Conservation (phyloP, 2,113 vertebrate species). For the Myanophis thanlyinensis region DNA sequence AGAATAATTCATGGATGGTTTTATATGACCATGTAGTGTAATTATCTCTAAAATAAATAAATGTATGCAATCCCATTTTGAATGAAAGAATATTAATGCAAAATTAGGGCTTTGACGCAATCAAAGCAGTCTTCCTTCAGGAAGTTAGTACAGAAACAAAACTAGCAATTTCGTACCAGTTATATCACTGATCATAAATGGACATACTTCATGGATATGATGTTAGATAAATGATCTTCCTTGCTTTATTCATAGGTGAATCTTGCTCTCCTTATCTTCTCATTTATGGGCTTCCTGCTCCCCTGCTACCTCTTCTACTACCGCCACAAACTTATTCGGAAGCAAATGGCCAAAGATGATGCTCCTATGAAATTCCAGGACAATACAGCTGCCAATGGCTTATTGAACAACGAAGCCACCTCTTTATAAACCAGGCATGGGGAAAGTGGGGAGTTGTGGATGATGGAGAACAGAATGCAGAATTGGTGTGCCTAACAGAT, state of each 20-base stretch:
- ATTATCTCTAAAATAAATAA: background rate
- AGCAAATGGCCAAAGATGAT: slow-evolving; percentile 52
- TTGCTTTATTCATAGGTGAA: slow-evolving; percentile 41
- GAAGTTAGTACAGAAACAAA: background rate
- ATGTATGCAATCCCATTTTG: background rate
- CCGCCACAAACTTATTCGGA: slow-evolving; percentile 61
- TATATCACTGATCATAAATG: background rate
- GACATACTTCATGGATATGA: background rate
- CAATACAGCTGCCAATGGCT: background rate
- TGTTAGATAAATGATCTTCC: background rate
- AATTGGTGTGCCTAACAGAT: slow-evolving; percentile 19
- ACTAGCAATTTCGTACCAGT: background rate
- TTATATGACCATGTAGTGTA: background rate
- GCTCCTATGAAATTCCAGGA: background rate
- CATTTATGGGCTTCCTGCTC: slow-evolving; percentile 79
- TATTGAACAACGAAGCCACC: background rate
- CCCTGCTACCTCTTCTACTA: slow-evolving; percentile 81
- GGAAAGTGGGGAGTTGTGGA: background rate
- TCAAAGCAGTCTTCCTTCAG: background rate
- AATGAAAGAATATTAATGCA: background rate
- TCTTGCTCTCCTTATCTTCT: slow-evolving; percentile 75
- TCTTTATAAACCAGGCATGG: background rate
- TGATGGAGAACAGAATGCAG: slow-evolving; percentile 5
- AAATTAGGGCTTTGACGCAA: background rate
- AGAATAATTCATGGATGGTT: background rate